These are phyloP conservation scores for Cryptus viduatorius DNA, from an alignment of 2,888 invertebrate genomes.

Conservation along the genomic window DNA sequence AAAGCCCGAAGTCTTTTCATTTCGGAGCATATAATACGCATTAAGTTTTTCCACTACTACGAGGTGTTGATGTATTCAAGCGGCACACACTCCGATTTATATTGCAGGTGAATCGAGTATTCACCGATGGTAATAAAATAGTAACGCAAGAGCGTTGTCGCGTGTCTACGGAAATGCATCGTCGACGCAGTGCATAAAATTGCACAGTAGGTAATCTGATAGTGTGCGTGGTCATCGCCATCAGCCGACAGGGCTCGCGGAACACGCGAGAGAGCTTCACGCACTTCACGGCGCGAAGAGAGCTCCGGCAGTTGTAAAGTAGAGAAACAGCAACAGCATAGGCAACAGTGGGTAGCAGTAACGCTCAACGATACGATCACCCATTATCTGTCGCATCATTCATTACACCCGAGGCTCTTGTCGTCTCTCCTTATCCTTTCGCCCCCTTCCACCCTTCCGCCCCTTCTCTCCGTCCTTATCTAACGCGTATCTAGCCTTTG, in stretches of 20 bases:
- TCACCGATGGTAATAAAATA: slow-evolving; percentile 25
- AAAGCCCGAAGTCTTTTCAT: background rate
- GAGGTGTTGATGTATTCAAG: background rate
- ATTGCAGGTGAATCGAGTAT: slow-evolving; percentile 22
- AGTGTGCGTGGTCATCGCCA: slow-evolving; percentile 49
- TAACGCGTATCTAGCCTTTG: slow-evolving; percentile 72
- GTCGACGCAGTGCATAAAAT: slow-evolving; percentile 37
- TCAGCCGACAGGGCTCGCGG: slow-evolving; percentile 53
- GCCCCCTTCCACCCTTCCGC: background rate
- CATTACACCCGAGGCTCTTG: slow-evolving; percentile 73
- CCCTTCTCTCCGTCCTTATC: slow-evolving; percentile 39
- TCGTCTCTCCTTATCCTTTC: slow-evolving; percentile 48
- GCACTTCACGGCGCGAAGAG: slow-evolving; percentile 58
- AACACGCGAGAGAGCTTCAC: slow-evolving; percentile 59
- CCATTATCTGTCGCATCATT: slow-evolving; percentile 79
- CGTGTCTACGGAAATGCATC: slow-evolving; percentile 7
- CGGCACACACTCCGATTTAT: slow-evolving; percentile 25
- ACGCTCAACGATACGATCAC: slow-evolving; percentile 73
- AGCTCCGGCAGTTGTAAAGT: slow-evolving; percentile 58
- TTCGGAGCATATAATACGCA: background rate
- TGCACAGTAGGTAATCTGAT: slow-evolving; percentile 35
- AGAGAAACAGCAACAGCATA: slow-evolving; percentile 58
- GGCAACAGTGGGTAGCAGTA: slow-evolving; percentile 57
- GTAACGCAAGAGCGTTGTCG: slow-evolving; percentile 1
- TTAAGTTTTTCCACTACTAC: background rate